Evolutionary conservation across 2,888 invertebrate genomes (phyloP), one percentile per base, ranked within the genome.

Genomic region (Lithophane socia): DNA sequence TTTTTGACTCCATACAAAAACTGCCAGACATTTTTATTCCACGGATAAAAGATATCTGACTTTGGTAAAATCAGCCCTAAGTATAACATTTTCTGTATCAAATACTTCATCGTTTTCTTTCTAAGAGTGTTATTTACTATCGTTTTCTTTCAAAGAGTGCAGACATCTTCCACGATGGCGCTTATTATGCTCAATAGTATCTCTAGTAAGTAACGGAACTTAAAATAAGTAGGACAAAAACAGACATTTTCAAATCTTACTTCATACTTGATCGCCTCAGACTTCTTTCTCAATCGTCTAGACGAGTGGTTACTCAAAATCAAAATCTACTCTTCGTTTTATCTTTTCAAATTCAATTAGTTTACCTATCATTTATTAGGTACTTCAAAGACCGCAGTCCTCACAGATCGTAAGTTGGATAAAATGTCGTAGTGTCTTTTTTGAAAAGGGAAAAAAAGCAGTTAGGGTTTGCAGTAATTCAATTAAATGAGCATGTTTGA

Each of bases 281-380:
- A 77, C 67, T 42, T 58, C n/a, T 86, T 84, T 82, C 87, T 67
- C 69, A 87, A 82, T 37, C 29, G 47, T 79, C 71, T 73, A 75
- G 66, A 77, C 42, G 18, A 42, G 56, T 54, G 29, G 16, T 4
- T n/a, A 37, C 10, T 77, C 56, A n/a, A 74, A 80, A 64, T 63
- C 29, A 65, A 79, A 84, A 84, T 67, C 10, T 73, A 54, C 61
- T 67, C 67, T 79, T 73, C 49, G n/a, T n/a, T n/a, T n/a, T n/a
- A n/a, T 70, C 10, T 56, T 68, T 37, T 37, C 9, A 10, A 49
- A 71, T 56, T 68, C 56, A 24, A 73, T 37, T 37, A 4, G 2
- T 73, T 75, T 52, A 52, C 21, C 9, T 56, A 65, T 63, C 60
- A 72, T 77, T 64, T 3, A 52, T 56, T 69, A 60, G 7, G 52